Base-by-base conservation (phyloP, 2,797 vertebrate species). In the Strix occidentalis region DNA sequence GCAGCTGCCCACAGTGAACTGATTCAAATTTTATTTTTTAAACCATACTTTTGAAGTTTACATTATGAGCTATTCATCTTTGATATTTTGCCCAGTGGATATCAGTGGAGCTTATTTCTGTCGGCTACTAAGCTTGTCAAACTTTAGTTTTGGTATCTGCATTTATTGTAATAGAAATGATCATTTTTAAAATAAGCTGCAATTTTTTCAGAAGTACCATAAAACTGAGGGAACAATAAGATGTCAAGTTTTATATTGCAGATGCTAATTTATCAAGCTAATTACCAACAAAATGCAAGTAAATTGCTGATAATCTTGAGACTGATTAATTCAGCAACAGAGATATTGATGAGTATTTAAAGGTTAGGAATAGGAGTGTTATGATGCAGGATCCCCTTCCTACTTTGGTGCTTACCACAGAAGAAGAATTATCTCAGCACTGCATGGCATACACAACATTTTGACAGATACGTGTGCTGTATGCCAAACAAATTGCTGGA, bases 181-280 rank as follows among this genome's bases (percentile, higher is more conserved):
- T 97, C 13, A 81, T 97, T 98, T 97, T 96, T 60, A 91, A 98
- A 97, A 95, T 97, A 98, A 97, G 87, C 94, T 90, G 89, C 87
- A 65, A 28, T 66, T 46, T 50, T 83, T 97, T 79, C 93, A 92
- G 84, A 98, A 98, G 96, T 97, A 95, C 86, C 95, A 97, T 98
- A 97, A 98, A 98, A 98, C 93, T 94, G 95, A 95, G 63, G 97
- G 91, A 98, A 98, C 96, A 98, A 97, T 98, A 97, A 98, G 97
- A 97, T 98, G 97, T 97, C 97, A 97, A 98, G 91, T 98, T 98
- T 98, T 98, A 97, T 97, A 97, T 96, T 97, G 96, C 97, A 97
- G 97, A 98, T 97, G 97, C 98, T 98, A 98, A 98, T 98, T 98
- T 98, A 98, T 98, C 97, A 98, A 98, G 97, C 96, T 98, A 98